Percentiles rank a stretch among this genome's conserved stretches.
Evolutionary conservation across 2,888 invertebrate genomes (phyloP).

Genomic region (Luperina testacea): DNA sequence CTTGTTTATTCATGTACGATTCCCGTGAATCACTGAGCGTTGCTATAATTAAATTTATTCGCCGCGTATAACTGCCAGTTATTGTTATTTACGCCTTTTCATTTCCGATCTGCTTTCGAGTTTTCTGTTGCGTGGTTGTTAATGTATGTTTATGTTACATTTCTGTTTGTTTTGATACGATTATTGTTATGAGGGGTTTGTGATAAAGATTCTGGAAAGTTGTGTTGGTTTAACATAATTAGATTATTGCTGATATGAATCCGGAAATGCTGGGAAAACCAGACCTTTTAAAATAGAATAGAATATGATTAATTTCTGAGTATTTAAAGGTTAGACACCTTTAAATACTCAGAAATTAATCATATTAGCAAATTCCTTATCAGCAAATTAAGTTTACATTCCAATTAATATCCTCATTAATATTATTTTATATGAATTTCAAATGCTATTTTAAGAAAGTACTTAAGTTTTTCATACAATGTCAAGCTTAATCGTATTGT

Average conservation of each 20-base stretch:
- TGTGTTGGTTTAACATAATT: not conserved
- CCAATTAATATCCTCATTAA: not conserved
- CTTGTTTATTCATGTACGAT: slow-evolving; percentile 65
- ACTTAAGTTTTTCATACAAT: no score
- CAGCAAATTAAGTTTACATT: not conserved
- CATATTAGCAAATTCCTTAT: not conserved
- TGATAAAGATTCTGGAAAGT: not conserved
- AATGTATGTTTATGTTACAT: slow-evolving; percentile 56
- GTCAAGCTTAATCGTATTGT: no score
- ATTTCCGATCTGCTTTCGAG: slow-evolving; percentile 79
- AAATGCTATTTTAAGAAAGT: no score
- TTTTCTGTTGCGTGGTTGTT: slow-evolving; percentile 70
- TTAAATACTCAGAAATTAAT: no score
- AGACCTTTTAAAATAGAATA: not conserved
- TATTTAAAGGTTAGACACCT: not conserved
- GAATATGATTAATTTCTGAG: not conserved
- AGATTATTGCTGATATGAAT: not conserved
- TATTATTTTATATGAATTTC: no score
- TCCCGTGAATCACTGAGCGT: slow-evolving; percentile 72
- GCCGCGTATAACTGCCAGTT: slow-evolving; percentile 78
- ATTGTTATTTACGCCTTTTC: slow-evolving; percentile 78
- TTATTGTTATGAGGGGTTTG: slow-evolving; percentile 22
- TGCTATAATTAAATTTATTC: slow-evolving; percentile 84
- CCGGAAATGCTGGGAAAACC: not conserved
- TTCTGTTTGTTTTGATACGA: slow-evolving; percentile 33